These are phyloP conservation scores for Thaumetopoea pityocampa DNA, from an alignment of 1,140 invertebrate genomes.

Conservation along the genomic window DNA sequence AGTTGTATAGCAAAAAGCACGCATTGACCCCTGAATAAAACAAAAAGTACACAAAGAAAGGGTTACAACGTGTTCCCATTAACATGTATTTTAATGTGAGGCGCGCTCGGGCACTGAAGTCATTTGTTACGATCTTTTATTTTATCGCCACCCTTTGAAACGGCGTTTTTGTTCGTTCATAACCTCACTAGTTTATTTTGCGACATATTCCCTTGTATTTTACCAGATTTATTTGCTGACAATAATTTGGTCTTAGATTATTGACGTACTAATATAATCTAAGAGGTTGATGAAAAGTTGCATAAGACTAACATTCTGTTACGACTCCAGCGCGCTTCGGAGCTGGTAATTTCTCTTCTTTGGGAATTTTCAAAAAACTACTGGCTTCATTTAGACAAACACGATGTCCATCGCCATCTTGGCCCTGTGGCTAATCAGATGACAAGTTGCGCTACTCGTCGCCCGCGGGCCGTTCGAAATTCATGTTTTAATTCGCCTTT, in stretches of 20 bases:
- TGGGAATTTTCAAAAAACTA: too few relatives aligned
- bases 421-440: too few relatives aligned
- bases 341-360: too few relatives aligned
- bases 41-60: constrained; percentile 65
- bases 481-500: too few relatives aligned
- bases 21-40: constrained; percentile 70
- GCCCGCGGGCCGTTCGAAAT: too few relatives aligned
- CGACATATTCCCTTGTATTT: not conserved
- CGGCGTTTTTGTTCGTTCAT: constrained; percentile 28
- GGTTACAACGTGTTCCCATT: constrained; percentile 70
- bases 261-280: too few relatives aligned
- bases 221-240: not conserved
- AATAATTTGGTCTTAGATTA: not conserved
- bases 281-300: too few relatives aligned
- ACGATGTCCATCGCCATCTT: too few relatives aligned
- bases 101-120: constrained; percentile 54
- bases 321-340: too few relatives aligned
- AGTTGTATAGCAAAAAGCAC: constrained; percentile 52
- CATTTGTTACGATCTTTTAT: constrained; percentile 56
- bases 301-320: too few relatives aligned
- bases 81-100: constrained; percentile 59
- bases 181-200: constrained; percentile 17
- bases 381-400: too few relatives aligned
- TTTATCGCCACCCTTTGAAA: constrained; percentile 24
- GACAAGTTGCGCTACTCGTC: too few relatives aligned